Evolutionary conservation across 2,113 vertebrate species (phyloP), one percentile per base, ranked within the genome.

Genomic region (Pontoporia blainvillei): DNA sequence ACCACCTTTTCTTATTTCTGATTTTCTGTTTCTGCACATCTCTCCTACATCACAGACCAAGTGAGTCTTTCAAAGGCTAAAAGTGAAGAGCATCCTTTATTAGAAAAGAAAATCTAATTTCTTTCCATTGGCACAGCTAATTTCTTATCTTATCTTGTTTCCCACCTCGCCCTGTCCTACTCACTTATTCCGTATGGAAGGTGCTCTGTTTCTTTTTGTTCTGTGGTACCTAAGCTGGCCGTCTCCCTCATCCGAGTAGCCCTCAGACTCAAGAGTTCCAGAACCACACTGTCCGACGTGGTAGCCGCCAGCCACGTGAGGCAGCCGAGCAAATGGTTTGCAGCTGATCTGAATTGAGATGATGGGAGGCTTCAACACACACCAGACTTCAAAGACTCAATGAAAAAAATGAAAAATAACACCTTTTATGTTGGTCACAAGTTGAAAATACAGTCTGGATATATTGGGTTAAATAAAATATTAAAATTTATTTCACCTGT

Each of bases 21-120:
- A 34, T 31, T 69, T 96, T 96, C 94, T 94, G 87, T 15, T 94
- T 78, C 92, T 96, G 44, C 11, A 41, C 14, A 83, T 94, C 95
- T 90, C 73, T 94, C 41, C 67, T 82, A 61, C 72, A 52, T 57
- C 96, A 44, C 71, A 66, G 71, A 78, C 94, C 93, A 96, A 96
- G 8, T 41, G 71, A 59, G 59, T 95, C 41, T 79, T 97, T 79
- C 64, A 84, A 66, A 0, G 6, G 75, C 95, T 94, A 87, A 92
- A 97, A 95, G 86, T 49, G 76, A 93, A 79, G 71, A 95, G 44
- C 83, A 93, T 23, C 13, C 36, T 81, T 39, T 36, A 52, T 11
- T 17, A 49, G n/a, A 10, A 20, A 49, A 46, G 39, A 49, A n/a
- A 57, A 6, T 57, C 14, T 23, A 14, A 75, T 79, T 81, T 64